These are phyloP conservation scores for Coremacera marginata DNA, from an alignment of 2,888 invertebrate species.

Conservation along the genomic window DNA sequence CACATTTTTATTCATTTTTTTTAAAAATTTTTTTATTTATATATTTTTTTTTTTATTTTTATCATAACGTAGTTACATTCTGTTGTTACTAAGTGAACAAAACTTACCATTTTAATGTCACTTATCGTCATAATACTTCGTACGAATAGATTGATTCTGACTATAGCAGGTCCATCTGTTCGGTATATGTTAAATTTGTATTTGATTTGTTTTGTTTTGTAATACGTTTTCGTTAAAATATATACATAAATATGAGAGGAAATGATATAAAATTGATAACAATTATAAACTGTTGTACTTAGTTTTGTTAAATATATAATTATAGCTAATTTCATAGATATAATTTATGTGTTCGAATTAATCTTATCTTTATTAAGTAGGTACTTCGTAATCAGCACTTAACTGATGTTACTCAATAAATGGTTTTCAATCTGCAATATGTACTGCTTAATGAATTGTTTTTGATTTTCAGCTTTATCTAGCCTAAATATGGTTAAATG, in stretches of 20 bases:
- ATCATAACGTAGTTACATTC: constrained; percentile 44
- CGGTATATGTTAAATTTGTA: constrained; percentile 40
- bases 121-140: constrained; percentile 98
- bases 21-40: constrained; percentile 42
- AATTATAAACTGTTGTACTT: background rate
- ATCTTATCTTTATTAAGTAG: no score
- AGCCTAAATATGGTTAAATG: background rate
- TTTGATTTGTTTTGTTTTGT: constrained; percentile 18
- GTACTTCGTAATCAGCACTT: no score
- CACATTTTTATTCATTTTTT: constrained; percentile 24
- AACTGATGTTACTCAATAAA: background rate
- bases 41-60: constrained; percentile 29
- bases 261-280: background rate
- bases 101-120: constrained; percentile 99
- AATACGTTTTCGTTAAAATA: constrained; percentile 30
- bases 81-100: constrained; percentile 46
- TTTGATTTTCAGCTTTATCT: background rate
- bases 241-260: constrained; percentile 13
- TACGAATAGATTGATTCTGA: constrained; percentile 98
- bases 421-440: background rate
- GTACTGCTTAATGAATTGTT: background rate
- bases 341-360: no score
- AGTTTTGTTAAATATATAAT: background rate
- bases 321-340: background rate
- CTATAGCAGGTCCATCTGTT: constrained; percentile 95